Conservation (phyloP, 1,140 invertebrate species). For the Cyphomyrmex costatus region DNA sequence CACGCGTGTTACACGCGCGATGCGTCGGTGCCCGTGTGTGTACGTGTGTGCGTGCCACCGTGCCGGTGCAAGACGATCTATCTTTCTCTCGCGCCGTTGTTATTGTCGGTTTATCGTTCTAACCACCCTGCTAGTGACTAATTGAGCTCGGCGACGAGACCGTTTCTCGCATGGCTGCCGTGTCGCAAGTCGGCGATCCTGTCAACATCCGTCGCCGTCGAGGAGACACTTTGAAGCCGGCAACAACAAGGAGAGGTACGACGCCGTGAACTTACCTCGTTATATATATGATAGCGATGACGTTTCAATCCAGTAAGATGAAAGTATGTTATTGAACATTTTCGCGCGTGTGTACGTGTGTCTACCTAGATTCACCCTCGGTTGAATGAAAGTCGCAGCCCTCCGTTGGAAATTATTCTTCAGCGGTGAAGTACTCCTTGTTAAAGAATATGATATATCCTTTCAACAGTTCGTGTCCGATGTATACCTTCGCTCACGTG, state of each 20-base stretch:
- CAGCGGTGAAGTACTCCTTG: not conserved
- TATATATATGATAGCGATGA: no score
- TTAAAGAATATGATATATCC: not conserved
- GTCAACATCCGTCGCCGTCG: not conserved
- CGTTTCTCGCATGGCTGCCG: slow-evolving; percentile 32
- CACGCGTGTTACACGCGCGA: not conserved
- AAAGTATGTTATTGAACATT: not conserved
- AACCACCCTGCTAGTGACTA: slow-evolving; percentile 14
- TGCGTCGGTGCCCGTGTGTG: not conserved
- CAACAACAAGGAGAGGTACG: slow-evolving; percentile 16
- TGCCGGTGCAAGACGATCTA: not conserved
- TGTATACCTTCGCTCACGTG: not conserved
- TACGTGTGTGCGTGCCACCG: not conserved
- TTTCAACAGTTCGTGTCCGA: not conserved
- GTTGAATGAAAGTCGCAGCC: not conserved
- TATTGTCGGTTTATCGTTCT: not conserved
- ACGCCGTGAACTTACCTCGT: not conserved
- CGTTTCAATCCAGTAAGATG: not conserved
- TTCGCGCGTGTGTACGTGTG: slow-evolving; percentile 15
- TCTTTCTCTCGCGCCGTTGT: not conserved
- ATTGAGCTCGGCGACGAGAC: not conserved
- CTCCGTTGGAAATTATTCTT: not conserved
- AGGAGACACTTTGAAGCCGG: slow-evolving; percentile 1
- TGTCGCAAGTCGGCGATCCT: not conserved
- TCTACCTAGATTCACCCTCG: slow-evolving; percentile 7